Evolutionary conservation across 2,113 vertebrate genomes (phyloP), one percentile per base, ranked within the genome.

Genomic region (Ellobius talpinus): DNA sequence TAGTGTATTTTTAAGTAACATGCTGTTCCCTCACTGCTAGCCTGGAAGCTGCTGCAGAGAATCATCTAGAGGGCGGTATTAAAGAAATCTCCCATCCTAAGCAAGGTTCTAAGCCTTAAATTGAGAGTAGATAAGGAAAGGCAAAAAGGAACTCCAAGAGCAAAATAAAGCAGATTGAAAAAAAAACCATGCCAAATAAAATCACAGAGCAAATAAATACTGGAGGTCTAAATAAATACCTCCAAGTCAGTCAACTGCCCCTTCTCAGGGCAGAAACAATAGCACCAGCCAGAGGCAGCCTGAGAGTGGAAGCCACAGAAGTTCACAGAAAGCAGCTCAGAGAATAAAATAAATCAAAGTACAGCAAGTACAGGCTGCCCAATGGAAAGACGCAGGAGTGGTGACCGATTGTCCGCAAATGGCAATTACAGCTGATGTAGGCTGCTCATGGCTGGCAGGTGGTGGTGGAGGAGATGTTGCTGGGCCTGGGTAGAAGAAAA

Each of bases 391-490:
- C 5, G 0, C 33, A 45, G 58, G 31, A 0, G 7, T 10, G 19
- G 66, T n/a, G 82, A 45, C 0, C 10, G 76, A 39, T 1, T 16
- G 31, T 31, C 33, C 17, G 6, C 29, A 21, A 39, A 52, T 0
- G 9, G 24, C 65, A 66, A 5, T 7, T 6, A 3, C 2, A 29
- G 14, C 63, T 45, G 29, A 61, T 36, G 7, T 14, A 76, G 88
- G 45, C 50, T 47, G 0, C 73, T 66, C 2, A 70, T 8, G 23
- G 39, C 2, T 3, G 76, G 17, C 33, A 29, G 24, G 16, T 19
- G 0, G 16, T 17, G 0, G 45, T 1, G 29, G 70, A 11, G 13
- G 7, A 31, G n/a, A 5, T 8, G 3, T 1, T 39, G 21, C 10
- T 39, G 50, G 17, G 7, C 24, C 65, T 36, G 24, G 12, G 23